Base-by-base conservation (phyloP, 2,113 vertebrate genomes). In the Perca schrenkii region DNA sequence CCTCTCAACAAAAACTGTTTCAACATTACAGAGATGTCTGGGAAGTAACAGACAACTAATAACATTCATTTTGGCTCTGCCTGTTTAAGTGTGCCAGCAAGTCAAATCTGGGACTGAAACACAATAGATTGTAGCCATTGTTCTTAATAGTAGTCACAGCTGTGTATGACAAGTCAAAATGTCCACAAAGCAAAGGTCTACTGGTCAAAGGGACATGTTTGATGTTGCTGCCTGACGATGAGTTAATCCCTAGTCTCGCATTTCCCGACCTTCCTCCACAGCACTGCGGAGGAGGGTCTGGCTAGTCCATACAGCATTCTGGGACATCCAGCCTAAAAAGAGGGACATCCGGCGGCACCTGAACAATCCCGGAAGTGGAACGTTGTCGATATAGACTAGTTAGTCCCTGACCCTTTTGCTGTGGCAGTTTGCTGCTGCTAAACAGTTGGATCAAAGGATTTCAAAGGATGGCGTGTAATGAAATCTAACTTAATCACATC, bases 401-500 rank as follows among this genome's bases (percentile, higher is more conserved):
- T 50, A 34, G 17, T 31, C 57, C 17, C 25, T 21, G 22, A 5
- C 19, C 12, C 43, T 4, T 63, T 14, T 52, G 8, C 57, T 54
- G 16, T 49, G 21, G 28, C 46, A 36, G 14, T 2, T 15, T 0
- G 8, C 25, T 43, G 31, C 31, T 53, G 31, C 16, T 21, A 28
- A 62, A 62, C 47, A 52, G 31, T 13, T 49, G 15, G 16, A 54
- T 63, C 22, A 12, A 72, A 36, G 4, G 19, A 64, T 72, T 36
- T 49, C 21, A 46, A 43, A 11, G 40, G 40, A 43, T 43, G 40
- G 50, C 1, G 19, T 61, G 36, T 61, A 56, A 64, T 63, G 49
- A 80, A 40, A 53, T 74, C 11, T 67, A 74, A 28, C 54, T 53
- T 53, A 52, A 53, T 74, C 14, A 22, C 54, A 61, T 68, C 71